A percentile compares a stretch with the other conserved stretches of the same genome.
Evolutionary conservation across 2,888 invertebrate species (phyloP).

Genomic region (Lasioglossum malachurum): DNA sequence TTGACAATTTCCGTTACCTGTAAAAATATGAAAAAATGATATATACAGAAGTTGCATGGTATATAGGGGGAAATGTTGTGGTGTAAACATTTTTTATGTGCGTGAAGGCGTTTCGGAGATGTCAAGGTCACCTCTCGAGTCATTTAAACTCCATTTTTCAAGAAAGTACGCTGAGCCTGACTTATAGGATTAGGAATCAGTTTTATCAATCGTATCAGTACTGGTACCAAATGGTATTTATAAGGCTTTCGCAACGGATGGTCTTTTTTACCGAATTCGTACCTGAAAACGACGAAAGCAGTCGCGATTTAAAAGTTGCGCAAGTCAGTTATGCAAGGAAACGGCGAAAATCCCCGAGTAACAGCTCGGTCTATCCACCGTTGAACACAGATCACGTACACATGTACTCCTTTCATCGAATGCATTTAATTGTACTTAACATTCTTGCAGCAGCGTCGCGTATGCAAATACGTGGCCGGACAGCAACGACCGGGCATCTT

Average conservation of each 20-base stretch:
- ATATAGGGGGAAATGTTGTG: too few relatives aligned
- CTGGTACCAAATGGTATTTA: too few relatives aligned
- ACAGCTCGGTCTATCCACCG: background rate
- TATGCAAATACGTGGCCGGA: constrained; percentile 27
- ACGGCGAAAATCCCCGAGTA: background rate
- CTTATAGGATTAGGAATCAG: background rate
- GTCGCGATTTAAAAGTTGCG: background rate
- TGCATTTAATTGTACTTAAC: constrained; percentile 31
- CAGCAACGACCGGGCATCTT: background rate
- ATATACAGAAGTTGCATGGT: too few relatives aligned
- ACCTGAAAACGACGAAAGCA: background rate
- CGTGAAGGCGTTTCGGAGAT: too few relatives aligned
- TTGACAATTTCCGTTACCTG: background rate
- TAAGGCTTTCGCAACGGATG: background rate
- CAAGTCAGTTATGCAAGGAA: background rate
- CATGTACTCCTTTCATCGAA: constrained; percentile 18
- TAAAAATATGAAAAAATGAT: background rate
- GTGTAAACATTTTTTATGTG: too few relatives aligned
- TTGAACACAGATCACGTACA: constrained; percentile 28
- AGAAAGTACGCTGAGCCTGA: too few relatives aligned
- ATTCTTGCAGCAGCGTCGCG: constrained; percentile 24
- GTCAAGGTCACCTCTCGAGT: too few relatives aligned
- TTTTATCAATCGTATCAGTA: background rate
- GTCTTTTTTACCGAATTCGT: background rate
- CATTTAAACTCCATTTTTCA: too few relatives aligned